Base-by-base conservation (phyloP, 2,113 vertebrate species). In the Pollimyrus isidori region DNA sequence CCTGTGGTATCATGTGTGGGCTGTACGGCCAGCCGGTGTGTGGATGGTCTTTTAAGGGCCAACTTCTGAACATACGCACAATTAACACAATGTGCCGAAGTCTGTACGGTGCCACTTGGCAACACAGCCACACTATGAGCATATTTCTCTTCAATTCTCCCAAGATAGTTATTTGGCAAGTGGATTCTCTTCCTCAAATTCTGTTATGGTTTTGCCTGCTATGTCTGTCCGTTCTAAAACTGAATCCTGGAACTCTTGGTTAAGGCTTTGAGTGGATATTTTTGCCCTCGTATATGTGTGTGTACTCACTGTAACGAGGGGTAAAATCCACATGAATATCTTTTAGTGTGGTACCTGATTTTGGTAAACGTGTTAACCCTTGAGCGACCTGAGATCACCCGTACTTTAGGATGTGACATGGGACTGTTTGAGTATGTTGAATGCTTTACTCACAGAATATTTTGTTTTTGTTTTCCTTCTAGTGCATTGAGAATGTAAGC, bases 201-300 rank as follows among this genome's bases (percentile, higher is more conserved):
- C 73, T 80, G 73, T 80, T 69, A 69, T 3, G 17, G 73, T 39
- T 80, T 80, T 42, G 35, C 73, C 35, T 19, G 73, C 15, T 39
- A 35, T 39, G 11, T 35, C 69, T 76, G 30, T 76, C 35, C 4
- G 15, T 76, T 69, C 15, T 76, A 35, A 76, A 76, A 39, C 69
- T 7, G 73, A 80, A 80, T 80, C 58, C 45, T 90, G 92, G 13
- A 90, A 86, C 89, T 56, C 88, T 50, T 91, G 92, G 1, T 58
- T 87, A 89, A 91, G 92, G 86, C 93, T 42, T 90, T 62, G 88
- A 89, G 91, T 88, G 82, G 46, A 49, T 3, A 46, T 3, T 26
- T 69, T 39, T 86, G 42, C 48, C 17, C 73, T 30, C 39, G 35
- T 89, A n/a, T 23, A 73, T 30, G 5, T 88, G 15, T 87, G 23